Evolutionary conservation across 2,888 invertebrate species (phyloP).

Genomic region (Drosophila conformis): DNA sequence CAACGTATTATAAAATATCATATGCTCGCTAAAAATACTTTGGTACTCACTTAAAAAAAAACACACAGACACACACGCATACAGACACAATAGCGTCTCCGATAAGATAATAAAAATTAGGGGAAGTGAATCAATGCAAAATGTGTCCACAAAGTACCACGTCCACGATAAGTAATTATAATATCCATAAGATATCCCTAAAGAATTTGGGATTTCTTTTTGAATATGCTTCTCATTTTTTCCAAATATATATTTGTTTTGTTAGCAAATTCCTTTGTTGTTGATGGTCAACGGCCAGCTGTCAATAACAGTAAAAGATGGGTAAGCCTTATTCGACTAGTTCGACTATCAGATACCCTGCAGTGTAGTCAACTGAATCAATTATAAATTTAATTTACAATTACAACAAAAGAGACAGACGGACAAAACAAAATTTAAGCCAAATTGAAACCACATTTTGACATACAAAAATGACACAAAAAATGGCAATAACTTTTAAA

Average conservation of each 20-base stretch:
- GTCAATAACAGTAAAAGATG: background rate
- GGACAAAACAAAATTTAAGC: background rate
- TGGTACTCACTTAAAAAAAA: slow-evolving; percentile 17
- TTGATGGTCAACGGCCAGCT: background rate
- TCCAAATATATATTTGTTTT: background rate
- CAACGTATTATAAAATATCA: slow-evolving; percentile 21
- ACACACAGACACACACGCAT: background rate
- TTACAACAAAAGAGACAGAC: background rate
- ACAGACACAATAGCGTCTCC: slow-evolving; percentile 1
- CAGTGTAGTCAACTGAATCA: background rate
- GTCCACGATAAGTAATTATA: background rate
- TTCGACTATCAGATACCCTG: background rate
- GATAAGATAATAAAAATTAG: slow-evolving; percentile 51
- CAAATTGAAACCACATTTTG: background rate
- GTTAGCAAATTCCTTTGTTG: background rate
- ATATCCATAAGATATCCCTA: background rate
- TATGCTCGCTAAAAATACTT: slow-evolving; percentile 58
- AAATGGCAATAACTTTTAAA: background rate
- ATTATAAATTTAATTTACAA: background rate
- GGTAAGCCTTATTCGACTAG: background rate
- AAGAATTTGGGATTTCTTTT: background rate
- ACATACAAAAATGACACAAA: background rate
- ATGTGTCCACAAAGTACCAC: background rate
- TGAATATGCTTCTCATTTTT: background rate
- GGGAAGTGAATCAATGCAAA: slow-evolving; percentile 40